Percentiles rank a stretch among this genome's conserved stretches.
phyloP scores from a whole-genome alignment of 2,797 vertebrate genomes.

The Xenentodon cancila region DNA sequence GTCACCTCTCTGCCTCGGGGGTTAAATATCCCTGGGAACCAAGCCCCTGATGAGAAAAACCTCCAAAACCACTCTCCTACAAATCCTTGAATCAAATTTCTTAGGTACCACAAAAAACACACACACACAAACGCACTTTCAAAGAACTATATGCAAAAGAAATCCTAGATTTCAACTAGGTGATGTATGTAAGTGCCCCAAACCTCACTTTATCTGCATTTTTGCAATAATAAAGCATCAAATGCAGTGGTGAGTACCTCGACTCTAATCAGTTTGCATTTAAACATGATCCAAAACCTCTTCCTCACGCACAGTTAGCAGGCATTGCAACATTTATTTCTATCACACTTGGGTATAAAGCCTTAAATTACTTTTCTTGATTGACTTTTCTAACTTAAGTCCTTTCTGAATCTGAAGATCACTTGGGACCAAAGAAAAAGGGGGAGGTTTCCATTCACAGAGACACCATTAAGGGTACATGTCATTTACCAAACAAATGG shows the following conservation, averaged over 20 bases:
- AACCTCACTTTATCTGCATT: constrained; percentile 8
- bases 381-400: constrained; percentile 37
- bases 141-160: constrained; percentile 2
- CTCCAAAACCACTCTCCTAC: constrained; percentile 20
- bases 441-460: constrained; percentile 43
- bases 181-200: constrained; percentile 1
- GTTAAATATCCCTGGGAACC: constrained; percentile 79
- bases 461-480: constrained; percentile 63
- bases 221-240: constrained; percentile 12
- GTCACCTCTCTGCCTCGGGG: constrained; percentile 75
- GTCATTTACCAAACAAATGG: constrained; percentile 73
- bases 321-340: constrained; percentile 42
- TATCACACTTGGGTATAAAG: constrained; percentile 20
- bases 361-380: constrained; percentile 53
- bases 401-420: constrained; percentile 48
- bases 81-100: constrained; percentile 26
- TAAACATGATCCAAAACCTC: constrained; percentile 34
- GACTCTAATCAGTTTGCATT: constrained; percentile 29
- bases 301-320: constrained; percentile 38
- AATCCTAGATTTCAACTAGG: background rate
- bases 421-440: constrained; percentile 42
- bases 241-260: constrained; percentile 17
- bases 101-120: background rate
- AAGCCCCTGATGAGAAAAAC: constrained; percentile 56
- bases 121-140: background rate